Evolutionary conservation across 2,888 invertebrate species (phyloP).

Genomic region (Cabera pusaria): DNA sequence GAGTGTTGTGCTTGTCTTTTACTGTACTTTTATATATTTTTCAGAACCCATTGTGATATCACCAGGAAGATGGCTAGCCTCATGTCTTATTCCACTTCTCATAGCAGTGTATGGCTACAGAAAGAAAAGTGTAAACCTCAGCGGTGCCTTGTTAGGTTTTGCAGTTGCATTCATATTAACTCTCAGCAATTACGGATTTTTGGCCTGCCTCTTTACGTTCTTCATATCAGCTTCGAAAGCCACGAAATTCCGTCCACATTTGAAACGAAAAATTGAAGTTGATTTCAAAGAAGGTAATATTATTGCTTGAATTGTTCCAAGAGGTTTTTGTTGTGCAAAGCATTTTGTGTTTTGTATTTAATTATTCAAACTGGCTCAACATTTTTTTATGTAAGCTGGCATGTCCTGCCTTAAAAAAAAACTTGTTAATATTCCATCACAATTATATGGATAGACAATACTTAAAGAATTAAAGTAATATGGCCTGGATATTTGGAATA

Average conservation of each 20-base stretch:
- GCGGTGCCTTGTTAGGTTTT: constrained; percentile 88
- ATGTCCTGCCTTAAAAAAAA: no score
- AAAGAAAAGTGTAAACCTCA: constrained; percentile 86
- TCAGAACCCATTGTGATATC: constrained; percentile 84
- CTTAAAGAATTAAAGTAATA: no score
- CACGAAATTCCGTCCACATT: constrained; percentile 88
- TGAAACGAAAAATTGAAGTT: constrained; percentile 87
- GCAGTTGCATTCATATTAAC: constrained; percentile 90
- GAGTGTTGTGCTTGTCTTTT: no score
- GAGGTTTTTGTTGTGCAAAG: no score
- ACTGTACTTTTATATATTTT: constrained; percentile 46
- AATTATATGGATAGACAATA: no score
- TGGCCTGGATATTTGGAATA: no score
- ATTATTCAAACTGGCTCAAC: no score
- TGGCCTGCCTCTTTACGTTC: constrained; percentile 88
- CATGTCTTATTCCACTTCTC: constrained; percentile 85
- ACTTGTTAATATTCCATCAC: no score
- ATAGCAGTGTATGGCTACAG: constrained; percentile 87
- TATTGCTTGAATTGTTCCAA: no score
- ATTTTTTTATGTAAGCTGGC: no score
- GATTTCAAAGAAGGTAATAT: constrained; percentile 90
- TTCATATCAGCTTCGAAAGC: constrained; percentile 92
- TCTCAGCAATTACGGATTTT: constrained; percentile 90
- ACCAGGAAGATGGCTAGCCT: constrained; percentile 86
- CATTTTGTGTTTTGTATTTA: no score